Percentiles rank a stretch among this genome's conserved stretches.
These are phyloP conservation scores for Cremastobaeus sp. DNA, from an alignment of 2,888 invertebrate genomes.

Conservation along the genomic window DNA sequence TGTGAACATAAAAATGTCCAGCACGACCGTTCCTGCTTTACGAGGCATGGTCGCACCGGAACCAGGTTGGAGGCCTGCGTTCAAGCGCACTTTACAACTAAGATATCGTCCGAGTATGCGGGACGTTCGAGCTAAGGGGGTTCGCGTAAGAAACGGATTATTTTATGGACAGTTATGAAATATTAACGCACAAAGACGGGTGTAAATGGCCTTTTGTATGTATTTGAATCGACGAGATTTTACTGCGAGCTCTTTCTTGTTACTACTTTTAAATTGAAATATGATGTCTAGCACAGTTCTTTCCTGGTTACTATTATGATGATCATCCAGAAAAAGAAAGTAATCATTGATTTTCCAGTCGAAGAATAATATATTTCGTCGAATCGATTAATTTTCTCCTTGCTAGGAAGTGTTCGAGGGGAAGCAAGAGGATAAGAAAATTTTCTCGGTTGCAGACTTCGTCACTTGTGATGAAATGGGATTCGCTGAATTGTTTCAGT, in stretches of 20 bases:
- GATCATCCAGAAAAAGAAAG: too few relatives aligned
- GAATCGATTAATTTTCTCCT: too few relatives aligned
- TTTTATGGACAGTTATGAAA: constrained; percentile 47
- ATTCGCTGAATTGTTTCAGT: too few relatives aligned
- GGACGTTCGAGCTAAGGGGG: constrained; percentile 35
- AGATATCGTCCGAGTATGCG: constrained; percentile 46
- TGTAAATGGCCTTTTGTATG: constrained; percentile 32
- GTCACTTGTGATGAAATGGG: too few relatives aligned
- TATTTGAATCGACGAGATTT: constrained; percentile 36
- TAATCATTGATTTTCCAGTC: too few relatives aligned
- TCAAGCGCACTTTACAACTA: constrained; percentile 39
- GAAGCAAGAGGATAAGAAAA: too few relatives aligned
- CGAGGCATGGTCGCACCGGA: constrained; percentile 42
- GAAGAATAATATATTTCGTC: too few relatives aligned
- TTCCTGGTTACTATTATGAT: too few relatives aligned
- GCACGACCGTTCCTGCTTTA: constrained; percentile 52
- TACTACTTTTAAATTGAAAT: constrained; percentile 29
- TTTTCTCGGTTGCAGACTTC: too few relatives aligned
- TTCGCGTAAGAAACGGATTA: constrained; percentile 18
- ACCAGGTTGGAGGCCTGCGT: constrained; percentile 19
- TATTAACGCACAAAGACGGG: constrained; percentile 33
- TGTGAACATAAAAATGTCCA: too few relatives aligned
- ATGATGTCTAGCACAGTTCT: constrained; percentile 13
- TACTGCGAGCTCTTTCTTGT: constrained; percentile 15
- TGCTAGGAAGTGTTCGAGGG: too few relatives aligned